Evolutionary conservation across 2,113 vertebrate species (phyloP), one percentile per base, ranked within the genome.

Genomic region (Hyaena hyaena): DNA sequence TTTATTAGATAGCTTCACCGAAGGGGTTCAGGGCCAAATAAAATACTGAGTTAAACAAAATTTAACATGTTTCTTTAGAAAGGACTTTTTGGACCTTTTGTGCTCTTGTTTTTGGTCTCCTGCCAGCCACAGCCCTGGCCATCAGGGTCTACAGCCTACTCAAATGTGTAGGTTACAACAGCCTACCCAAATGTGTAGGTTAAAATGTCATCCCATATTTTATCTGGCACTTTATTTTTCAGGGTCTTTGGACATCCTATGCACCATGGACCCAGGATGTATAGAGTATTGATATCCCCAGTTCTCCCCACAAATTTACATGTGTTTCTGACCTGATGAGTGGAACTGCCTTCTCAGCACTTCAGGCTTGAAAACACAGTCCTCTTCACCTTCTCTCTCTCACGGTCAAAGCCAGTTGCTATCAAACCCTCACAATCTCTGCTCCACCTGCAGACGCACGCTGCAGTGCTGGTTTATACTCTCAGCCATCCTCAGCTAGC

Each of bases 171-270:
- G 35, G 85, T 71, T 94, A 80, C 35, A 35, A 35, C 35, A 35
- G 35, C 35, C 35, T 35, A 12, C 58, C 73, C 28, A n/a, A 48
- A 61, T 5, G 7, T 1, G 2, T 9, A 83, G 35, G 85, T 71
- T 94, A 80, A 84, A 92, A 73, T 17, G 66, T 23, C 39, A 66
- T n/a, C 90, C 45, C 33, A 23, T 45, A 63, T 92, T 88, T 87
- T 81, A 77, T 66, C 50, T 84, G 71, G n/a, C 15, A 71, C n/a
- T 96, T 90, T 43, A 28, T 81, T 77, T 63, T 21, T 73, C 53
- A 94, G 68, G 63, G 26, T 9, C 55, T 71, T 92, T 93, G 55
- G 17, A 90, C 50, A 80, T 66, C 48, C 33, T 81, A 96, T 90
- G 21, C 19, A 89, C 19, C 66, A 63, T 0, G 88, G 45, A 79